Evolutionary conservation across 2,888 invertebrate genomes (phyloP).

Genomic region (Isotomurus palustris): DNA sequence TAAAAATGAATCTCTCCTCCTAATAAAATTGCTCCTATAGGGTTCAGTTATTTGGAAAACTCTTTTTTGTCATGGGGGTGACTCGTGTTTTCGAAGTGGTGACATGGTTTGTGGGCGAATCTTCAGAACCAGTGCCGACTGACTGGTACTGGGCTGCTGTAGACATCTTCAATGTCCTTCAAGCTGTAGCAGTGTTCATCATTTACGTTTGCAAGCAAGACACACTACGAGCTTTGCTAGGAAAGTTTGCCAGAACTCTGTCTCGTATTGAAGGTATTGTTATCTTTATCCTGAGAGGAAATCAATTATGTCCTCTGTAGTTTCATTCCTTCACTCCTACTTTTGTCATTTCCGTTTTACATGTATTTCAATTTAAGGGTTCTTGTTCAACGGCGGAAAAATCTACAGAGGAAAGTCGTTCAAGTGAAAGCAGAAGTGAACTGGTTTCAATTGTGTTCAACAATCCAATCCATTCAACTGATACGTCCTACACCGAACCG

Average conservation of each 20-base stretch:
- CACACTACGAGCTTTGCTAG: conserved; percentile 27
- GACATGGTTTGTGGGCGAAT: conserved; percentile 36
- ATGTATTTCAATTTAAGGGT: too few species aligned
- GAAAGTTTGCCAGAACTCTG: neutral
- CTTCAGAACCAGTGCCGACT: conserved; percentile 18
- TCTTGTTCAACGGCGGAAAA: too few species aligned
- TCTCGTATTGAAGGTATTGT: neutral
- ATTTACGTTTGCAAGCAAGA: conserved; percentile 45
- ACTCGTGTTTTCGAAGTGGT: conserved; percentile 41
- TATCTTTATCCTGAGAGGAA: neutral
- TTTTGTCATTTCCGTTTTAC: too few species aligned
- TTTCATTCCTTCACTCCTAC: neutral
- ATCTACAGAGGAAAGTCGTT: too few species aligned
- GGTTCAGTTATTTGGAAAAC: conserved; percentile 37
- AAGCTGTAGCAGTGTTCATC: conserved; percentile 42
- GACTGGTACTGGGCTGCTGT: conserved; percentile 42
- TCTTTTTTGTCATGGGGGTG: conserved; percentile 43
- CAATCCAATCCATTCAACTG: too few species aligned
- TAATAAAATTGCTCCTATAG: conserved; percentile 12
- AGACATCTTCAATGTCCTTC: conserved; percentile 41
- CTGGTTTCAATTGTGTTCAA: too few species aligned
- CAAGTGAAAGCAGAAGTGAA: too few species aligned
- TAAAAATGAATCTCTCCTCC: neutral
- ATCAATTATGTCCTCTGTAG: neutral
- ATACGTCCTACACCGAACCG: too few species aligned